Base-by-base conservation (phyloP, 2,888 invertebrate genomes). In the Dinocampus coccinellae region DNA sequence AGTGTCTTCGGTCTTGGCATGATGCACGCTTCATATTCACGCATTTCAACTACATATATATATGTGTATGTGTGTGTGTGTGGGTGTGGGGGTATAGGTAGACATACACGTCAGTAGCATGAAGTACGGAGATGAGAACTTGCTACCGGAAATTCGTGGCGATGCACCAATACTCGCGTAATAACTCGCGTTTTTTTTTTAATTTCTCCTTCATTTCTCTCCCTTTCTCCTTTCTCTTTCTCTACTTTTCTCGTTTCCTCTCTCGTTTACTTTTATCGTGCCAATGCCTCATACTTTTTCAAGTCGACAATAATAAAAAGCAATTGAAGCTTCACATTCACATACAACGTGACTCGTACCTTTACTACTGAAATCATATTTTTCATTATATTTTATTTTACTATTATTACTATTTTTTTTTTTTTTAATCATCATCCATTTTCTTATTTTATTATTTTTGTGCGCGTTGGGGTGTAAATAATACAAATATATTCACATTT, bases 121-220 rank as follows among this genome's bases (percentile, higher is more conserved):
- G 47, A 57, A 61, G 6, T 57, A 57, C 57, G 57, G 57, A 57
- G 24, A 57, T 57, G 57, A 26, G 57, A 57, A 57, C 29, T 57
- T 57, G 3, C 26, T 26, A 24, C 57, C 26, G 57, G 57, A 57
- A 57, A 57, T 57, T 57, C 57, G 13, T 26, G 29, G 57, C 57
- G 26, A 9, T 29, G 57, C 39, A 9, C 61, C 20, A 57, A 57
- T 24, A 57, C 6, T 57, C 29, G n/a, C 57, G 57, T 57, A 57
- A 26, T 24, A 26, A 57, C 29, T 6, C 26, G 29, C 57, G n/a
- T 13, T 57, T n/a, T 16, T 47, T 9, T 47, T 7, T 16, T 47
- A 39, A 39, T 39, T 39, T n/a, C 39, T n/a, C n/a, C 11, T 39
- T 13, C 39, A 7, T 3, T n/a, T 4, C n/a, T n/a, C 13, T n/a